Conservation (phyloP, 2,797 vertebrate genomes). For the Fistularia commersonii region DNA sequence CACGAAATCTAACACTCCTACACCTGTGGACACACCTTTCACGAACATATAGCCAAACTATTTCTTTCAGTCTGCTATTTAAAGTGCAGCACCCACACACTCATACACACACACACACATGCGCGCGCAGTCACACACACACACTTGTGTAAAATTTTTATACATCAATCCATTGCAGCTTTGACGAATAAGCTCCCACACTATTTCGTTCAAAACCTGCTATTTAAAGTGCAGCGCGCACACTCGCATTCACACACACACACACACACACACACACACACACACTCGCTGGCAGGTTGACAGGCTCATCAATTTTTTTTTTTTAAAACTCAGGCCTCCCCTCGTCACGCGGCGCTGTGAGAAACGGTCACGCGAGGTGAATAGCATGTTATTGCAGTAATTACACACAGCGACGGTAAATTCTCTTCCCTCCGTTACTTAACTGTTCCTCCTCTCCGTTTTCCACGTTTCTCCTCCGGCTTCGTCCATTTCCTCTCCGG, state of each 20-base stretch:
- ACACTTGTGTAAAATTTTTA: no score
- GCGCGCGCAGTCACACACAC: no score
- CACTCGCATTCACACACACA: neutral
- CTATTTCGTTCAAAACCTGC: no score
- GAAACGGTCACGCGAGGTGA: constrained; percentile 41
- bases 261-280: constrained; percentile 2
- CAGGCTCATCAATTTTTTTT: constrained; percentile 44
- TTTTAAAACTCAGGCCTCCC: constrained; percentile 36
- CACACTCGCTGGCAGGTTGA: constrained; percentile 19
- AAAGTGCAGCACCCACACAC: no score
- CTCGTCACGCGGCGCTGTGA: constrained; percentile 31
- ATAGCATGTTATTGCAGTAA: constrained; percentile 47
- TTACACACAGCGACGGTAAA: constrained; percentile 32
- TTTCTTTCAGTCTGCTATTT: no score
- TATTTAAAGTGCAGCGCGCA: no score
- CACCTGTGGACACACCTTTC: no score
- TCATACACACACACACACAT: no score
- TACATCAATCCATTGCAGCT: no score
- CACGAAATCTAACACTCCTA: no score
- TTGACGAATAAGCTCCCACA: no score
- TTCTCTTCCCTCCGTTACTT: constrained; percentile 9
- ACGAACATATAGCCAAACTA: no score
- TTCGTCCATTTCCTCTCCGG: neutral
- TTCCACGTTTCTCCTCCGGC: neutral
- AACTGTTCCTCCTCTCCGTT: constrained; percentile 1